Evolutionary conservation across 2,888 invertebrate genomes (phyloP).

Genomic region (Drepana falcataria): DNA sequence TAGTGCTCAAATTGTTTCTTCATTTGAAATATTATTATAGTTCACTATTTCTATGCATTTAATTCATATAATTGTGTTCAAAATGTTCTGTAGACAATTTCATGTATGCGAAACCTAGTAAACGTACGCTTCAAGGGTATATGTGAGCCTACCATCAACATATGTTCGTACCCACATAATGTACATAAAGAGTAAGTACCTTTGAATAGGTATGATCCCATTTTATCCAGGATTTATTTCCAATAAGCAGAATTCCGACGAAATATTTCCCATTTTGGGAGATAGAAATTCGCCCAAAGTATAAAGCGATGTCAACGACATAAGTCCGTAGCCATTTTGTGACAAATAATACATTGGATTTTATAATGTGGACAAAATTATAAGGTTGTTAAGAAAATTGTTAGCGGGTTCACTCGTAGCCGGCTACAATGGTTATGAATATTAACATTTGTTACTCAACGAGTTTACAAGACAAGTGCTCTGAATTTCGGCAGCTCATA

Average conservation of each 20-base stretch:
- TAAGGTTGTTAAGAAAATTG: constrained; percentile 39
- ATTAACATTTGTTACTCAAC: constrained; percentile 26
- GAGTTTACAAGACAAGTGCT: constrained; percentile 24
- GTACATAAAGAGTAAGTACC: constrained; percentile 17
- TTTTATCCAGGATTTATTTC: constrained; percentile 65
- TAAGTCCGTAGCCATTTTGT: constrained; percentile 37
- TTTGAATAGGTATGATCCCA: constrained; percentile 51
- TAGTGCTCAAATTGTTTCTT: too few species aligned
- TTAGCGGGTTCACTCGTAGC: constrained; percentile 29
- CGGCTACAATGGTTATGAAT: constrained; percentile 28
- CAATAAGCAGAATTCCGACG: constrained; percentile 55
- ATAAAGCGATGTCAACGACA: constrained; percentile 33
- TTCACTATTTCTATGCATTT: too few species aligned
- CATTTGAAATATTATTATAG: too few species aligned
- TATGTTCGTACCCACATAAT: constrained; percentile 8
- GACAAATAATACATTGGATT: constrained; percentile 40
- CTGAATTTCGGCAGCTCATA: neutral
- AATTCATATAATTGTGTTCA: too few species aligned
- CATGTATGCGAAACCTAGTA: neutral
- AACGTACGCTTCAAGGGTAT: neutral
- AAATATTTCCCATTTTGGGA: constrained; percentile 49
- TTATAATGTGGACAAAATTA: constrained; percentile 33
- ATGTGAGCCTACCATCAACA: constrained; percentile 4
- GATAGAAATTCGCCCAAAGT: constrained; percentile 43
- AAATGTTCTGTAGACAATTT: too few species aligned